phyloP scores from a whole-genome alignment of 2,797 vertebrate genomes.

The Pterois miles region DNA sequence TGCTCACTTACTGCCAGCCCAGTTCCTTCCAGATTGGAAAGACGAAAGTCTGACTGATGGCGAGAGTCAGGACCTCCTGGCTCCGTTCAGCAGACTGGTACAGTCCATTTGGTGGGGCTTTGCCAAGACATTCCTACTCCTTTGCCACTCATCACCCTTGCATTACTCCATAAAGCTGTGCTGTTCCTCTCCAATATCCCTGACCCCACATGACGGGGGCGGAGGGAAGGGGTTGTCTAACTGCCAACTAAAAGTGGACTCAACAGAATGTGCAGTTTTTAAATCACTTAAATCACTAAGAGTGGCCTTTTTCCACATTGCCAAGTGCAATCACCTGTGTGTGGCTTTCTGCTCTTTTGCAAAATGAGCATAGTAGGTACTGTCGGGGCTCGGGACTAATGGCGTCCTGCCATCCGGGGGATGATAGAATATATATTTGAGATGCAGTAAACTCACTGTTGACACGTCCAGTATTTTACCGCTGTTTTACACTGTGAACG shows the following conservation, averaged over 20 bases:
- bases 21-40: not conserved
- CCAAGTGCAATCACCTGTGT: not conserved
- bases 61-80: not conserved
- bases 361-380: not conserved
- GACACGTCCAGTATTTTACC: too few relatives aligned
- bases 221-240: not conserved
- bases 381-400: too few relatives aligned
- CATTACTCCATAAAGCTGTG: not conserved
- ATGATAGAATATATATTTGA: too few relatives aligned
- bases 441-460: too few relatives aligned
- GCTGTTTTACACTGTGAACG: too few relatives aligned
- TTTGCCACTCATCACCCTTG: not conserved
- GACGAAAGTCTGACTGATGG: constrained; percentile 2
- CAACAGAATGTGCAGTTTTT: not conserved
- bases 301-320: not conserved
- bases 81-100: not conserved
- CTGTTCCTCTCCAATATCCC: not conserved
- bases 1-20: not conserved
- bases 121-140: not conserved
- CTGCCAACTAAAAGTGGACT: not conserved
- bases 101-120: not conserved
- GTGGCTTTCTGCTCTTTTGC: not conserved
- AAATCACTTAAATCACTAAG: not conserved
- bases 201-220: not conserved
- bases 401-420: too few relatives aligned